phyloP scores from a whole-genome alignment of 2,888 invertebrate genomes.

The Ectemnius continuus region DNA sequence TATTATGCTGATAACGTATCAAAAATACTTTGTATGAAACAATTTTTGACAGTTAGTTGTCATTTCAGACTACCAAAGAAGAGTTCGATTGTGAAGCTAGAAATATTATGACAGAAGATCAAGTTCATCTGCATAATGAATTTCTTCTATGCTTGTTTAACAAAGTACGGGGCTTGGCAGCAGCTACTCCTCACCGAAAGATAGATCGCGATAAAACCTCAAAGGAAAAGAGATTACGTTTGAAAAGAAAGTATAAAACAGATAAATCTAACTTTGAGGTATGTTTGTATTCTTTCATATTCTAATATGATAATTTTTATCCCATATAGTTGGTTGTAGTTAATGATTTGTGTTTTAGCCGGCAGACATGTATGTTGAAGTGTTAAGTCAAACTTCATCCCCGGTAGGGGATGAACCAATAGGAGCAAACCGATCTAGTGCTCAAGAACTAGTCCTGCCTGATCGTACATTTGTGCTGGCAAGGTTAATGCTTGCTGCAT shows the following conservation, averaged over 20 bases:
- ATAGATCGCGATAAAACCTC: conserved; percentile 77
- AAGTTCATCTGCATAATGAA: conserved; percentile 90
- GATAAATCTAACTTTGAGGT: conserved; percentile 77
- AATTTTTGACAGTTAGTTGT: conserved; percentile 13
- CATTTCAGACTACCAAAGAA: conserved; percentile 86
- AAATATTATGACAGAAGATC: conserved; percentile 85
- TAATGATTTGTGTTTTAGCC: conserved; percentile 63
- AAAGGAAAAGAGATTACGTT: conserved; percentile 70
- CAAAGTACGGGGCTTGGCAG: conserved; percentile 82
- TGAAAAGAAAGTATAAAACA: conserved; percentile 78
- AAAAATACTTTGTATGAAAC: background rate
- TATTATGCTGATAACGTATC: conserved; percentile 4
- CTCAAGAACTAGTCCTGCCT: conserved; percentile 89
- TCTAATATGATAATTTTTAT: background rate
- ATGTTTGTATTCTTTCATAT: conserved; percentile 63
- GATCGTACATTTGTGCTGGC: conserved; percentile 91
- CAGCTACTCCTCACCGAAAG: conserved; percentile 76
- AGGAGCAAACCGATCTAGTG: conserved; percentile 81
- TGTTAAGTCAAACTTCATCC: conserved; percentile 73
- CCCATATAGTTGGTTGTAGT: background rate
- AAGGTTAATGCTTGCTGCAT: conserved; percentile 90
- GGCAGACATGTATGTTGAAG: conserved; percentile 76
- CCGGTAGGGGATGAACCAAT: conserved; percentile 76
- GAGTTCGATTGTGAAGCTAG: conserved; percentile 91
- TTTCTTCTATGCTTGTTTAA: conserved; percentile 89